Percentiles rank a stretch among this genome's conserved stretches.
phyloP scores from a whole-genome alignment of 2,888 invertebrate species.

The Mactromeris polynyma region DNA sequence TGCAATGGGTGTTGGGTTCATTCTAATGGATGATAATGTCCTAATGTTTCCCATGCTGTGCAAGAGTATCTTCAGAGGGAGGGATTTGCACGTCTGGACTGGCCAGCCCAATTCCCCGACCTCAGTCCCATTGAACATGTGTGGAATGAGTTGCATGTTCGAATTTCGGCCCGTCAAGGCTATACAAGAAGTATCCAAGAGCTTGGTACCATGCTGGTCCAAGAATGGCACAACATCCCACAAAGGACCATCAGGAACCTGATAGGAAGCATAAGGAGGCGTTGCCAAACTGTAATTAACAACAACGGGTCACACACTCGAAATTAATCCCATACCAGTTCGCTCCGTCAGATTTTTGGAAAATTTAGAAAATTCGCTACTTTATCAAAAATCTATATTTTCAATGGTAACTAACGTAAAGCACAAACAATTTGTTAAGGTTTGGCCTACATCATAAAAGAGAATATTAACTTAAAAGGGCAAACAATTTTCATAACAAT shows the following conservation, averaged over 20 bases:
- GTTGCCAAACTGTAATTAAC: not conserved
- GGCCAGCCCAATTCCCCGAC: conserved; percentile 21
- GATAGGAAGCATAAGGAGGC: no score
- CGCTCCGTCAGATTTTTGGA: not conserved
- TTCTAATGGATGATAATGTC: conserved; percentile 24
- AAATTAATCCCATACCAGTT: no score
- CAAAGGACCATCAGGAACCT: no score
- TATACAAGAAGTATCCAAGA: conserved; percentile 33
- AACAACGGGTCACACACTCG: not conserved
- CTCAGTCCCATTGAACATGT: conserved; percentile 34
- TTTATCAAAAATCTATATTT: not conserved
- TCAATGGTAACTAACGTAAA: not conserved
- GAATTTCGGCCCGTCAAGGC: conserved; percentile 21
- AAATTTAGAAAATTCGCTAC: no score
- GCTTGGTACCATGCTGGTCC: not conserved
- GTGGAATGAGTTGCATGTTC: conserved; percentile 31
- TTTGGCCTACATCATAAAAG: not conserved
- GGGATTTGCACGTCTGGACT: no score
- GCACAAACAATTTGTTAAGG: not conserved
- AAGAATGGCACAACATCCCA: conserved; percentile 26
- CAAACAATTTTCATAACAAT: not conserved
- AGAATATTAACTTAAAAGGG: not conserved
- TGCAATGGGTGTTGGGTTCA: conserved; percentile 16
- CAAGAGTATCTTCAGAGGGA: no score
- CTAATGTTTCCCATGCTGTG: not conserved